Evolutionary conservation across 1,140 invertebrate genomes (phyloP), one percentile per base, ranked within the genome.

Genomic region (Littorina saxatilis): DNA sequence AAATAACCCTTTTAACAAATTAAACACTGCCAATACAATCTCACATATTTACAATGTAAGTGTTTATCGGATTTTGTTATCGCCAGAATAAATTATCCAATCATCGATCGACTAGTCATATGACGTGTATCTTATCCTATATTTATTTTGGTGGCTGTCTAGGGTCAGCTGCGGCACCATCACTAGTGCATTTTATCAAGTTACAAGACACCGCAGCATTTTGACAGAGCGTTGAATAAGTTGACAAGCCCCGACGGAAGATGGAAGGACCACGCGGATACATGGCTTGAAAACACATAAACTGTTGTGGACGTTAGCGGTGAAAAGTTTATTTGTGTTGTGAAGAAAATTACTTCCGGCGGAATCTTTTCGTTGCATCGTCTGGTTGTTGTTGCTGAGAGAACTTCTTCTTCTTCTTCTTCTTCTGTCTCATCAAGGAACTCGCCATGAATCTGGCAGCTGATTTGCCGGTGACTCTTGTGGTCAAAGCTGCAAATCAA

Each of bases 401-500:
- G 39, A 68, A 68, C 66, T 68, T 68, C 20, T 23, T 35, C 11
- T 9, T 32, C 9, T 32, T 63, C 35, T 63, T 29, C 17, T 61
- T n/a, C 7, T 20, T n/a, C 55, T 61, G 27, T 7, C 13, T 63
- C 27, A 32, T 27, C 11, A n/a, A 23, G 9, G 23, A 40, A 39
- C 29, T 32, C 39, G 83, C 52, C 32, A 88, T 87, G 85, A 85
- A 87, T 35, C 74, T 87, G 23, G 20, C 52, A 70, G 80, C 68
- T 17, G 84, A 87, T 52, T 84, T 84, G 20, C 94, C 94, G 79
- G 94, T 96, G 79, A 95, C 94, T 73, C 91, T 97, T 75, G 94
- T 97, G 87, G 96, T 98, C 55, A 97, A 97, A 92, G 96, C 96
- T 35, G 96, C 96, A 29, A 97, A 97, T 93, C 96, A 97, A 91